Evolutionary conservation across 2,113 vertebrate species (phyloP), one percentile per base, ranked within the genome.

Genomic region (Sapajus apella): DNA sequence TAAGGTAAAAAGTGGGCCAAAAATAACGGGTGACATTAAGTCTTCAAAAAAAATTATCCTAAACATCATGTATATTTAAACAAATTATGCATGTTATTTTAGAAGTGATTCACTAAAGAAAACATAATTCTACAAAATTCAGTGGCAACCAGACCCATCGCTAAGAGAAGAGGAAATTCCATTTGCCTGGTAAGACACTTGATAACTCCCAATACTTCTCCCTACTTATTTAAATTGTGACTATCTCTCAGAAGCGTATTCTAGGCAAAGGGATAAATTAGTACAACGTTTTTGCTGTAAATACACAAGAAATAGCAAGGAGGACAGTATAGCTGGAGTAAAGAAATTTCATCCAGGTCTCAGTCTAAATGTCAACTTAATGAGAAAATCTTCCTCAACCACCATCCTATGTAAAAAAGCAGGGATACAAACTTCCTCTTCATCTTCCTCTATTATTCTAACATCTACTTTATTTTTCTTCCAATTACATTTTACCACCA

Each of bases 81-180:
- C 18, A 91, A 91, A 87, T 70, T 64, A 92, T 25, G 77, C 70
- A 40, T 50, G 47, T n/a, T 89, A 91, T 68, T 86, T 89, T 73
- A 76, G 84, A 93, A 90, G 58, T 32, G 25, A 93, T 77, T 93
- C 37, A 79, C 13, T 64, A 80, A 87, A 95, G 20, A 82, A 93
- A 96, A 35, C 37, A 27, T 23, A 90, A 95, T 79, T 87, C 55
- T 32, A 52, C 14, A 37, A 61, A 81, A 90, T 85, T 95, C 47
- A 92, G 2, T 40, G 72, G 37, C 37, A 91, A 56, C 40, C 13
- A n/a, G 70, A 79, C 18, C 40, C 73, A 82, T 21, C 45, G n/a
- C 32, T 73, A 75, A 35, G n/a, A 95, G n/a, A 94, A 80, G 72
- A 95, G 82, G 27, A 64, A 76, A 94, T 94, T 79, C 64, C 82